Evolutionary conservation across 2,797 vertebrate species (phyloP), one percentile per base, ranked within the genome.

Genomic region (Pseudomugil gertrudae): DNA sequence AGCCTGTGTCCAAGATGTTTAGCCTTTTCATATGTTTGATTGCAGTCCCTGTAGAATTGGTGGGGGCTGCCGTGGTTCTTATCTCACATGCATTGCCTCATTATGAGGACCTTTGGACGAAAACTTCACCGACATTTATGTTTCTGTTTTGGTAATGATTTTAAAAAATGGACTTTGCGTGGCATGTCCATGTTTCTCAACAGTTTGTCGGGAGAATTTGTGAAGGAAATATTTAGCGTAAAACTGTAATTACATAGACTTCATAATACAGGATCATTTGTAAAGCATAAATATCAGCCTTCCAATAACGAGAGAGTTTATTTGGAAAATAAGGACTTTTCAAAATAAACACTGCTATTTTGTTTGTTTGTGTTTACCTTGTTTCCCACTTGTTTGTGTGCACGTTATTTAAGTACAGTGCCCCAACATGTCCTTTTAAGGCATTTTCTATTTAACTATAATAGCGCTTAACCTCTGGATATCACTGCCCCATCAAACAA

Each of bases 401-500:
- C 11, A 13, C 9, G 4, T 48, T 48, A 24, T 23, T 48, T 0
- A 48, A 24, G 47, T 23, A 11, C 23, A 23, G 21, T 10, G 47
- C 47, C 47, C 9, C 47, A 24, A 48, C 47, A 11, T 48, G 21
- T 48, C 47, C 47, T 48, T 48, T 24, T 48, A 48, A 48, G 47
- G 47, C 47, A 48, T 48, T 48, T 48, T 23, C 10, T 24, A 10
- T 24, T 48, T 11, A 48, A 24, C 23, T 48, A 3, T 48, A 47
- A 23, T 23, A 48, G 47, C 10, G 2, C 21, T 48, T 24, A 48
- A 48, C 47, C 23, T 48, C 10, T 10, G 9, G 21, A 48, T 48
- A 48, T 48, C 47, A 48, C 21, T 23, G 21, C 47, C 21, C 47
- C 47, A 48, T 48, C 47, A 48, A 48, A 48, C 47, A 48, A 48